A percentile compares a stretch with the other conserved stretches of the same genome.
Evolutionary conservation across 2,888 invertebrate genomes (phyloP).

Genomic region (Metellina segmentata): DNA sequence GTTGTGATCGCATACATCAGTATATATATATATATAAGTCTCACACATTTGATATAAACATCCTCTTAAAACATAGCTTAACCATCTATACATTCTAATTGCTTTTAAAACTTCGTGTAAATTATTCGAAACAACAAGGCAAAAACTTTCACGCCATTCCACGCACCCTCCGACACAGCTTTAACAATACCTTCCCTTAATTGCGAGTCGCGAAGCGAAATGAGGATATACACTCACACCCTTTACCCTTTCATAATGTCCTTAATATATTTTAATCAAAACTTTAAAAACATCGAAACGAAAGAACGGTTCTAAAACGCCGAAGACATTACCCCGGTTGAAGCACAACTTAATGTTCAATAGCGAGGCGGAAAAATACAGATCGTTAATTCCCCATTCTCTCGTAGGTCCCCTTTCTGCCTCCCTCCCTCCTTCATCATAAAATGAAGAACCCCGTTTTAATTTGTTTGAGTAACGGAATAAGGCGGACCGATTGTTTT

Average conservation of each 20-base stretch:
- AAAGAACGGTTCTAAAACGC: not conserved
- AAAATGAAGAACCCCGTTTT: slow-evolving; percentile 32
- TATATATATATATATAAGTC: not conserved
- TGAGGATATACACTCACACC: not conserved
- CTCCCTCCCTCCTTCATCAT: slow-evolving; percentile 20
- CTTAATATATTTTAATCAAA: not conserved
- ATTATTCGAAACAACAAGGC: not conserved
- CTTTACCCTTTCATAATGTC: not conserved
- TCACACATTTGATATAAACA: not conserved
- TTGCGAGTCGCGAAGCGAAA: not conserved
- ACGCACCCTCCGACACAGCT: not conserved
- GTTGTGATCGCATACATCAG: too few relatives aligned
- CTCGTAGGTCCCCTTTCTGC: not conserved
- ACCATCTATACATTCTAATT: not conserved
- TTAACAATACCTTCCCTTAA: not conserved
- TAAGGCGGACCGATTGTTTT: slow-evolving; percentile 32
- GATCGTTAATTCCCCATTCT: slow-evolving; percentile 42
- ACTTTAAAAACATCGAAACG: not conserved
- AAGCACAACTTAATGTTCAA: slow-evolving; percentile 23
- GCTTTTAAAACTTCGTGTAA: not conserved
- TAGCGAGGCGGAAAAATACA: slow-evolving; percentile 5
- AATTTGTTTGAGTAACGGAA: slow-evolving; percentile 18
- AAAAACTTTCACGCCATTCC: not conserved
- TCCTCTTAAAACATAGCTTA: too few relatives aligned
- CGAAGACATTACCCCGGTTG: not conserved